Conservation (phyloP, 92 coral and sea anemone species). For the Epizoanthus illoricatus region DNA sequence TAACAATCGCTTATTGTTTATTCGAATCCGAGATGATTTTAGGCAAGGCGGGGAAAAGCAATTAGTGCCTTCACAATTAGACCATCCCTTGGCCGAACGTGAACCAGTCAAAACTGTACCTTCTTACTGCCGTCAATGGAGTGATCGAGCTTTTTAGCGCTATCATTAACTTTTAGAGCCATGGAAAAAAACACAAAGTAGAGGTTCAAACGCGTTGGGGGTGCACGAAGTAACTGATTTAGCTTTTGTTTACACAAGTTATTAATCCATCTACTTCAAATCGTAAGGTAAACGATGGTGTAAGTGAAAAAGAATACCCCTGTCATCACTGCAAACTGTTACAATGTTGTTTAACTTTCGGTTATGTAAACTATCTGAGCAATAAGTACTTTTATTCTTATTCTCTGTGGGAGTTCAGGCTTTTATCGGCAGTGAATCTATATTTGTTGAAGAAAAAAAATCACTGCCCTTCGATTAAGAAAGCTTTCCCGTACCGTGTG, state of each 20-base stretch:
- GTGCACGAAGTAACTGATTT: slow-evolving; percentile 25
- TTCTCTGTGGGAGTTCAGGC: slow-evolving; percentile 40
- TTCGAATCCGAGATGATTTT: slow-evolving; percentile 44
- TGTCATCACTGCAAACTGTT: slow-evolving; percentile 50
- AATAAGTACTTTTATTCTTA: slow-evolving; percentile 39
- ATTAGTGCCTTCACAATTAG: slow-evolving; percentile 59
- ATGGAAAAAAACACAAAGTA: not conserved
- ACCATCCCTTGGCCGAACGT: slow-evolving; percentile 46
- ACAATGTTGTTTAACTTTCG: slow-evolving; percentile 59
- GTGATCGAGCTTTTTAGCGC: slow-evolving; percentile 16
- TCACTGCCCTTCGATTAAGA: slow-evolving; percentile 28
- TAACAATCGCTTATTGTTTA: slow-evolving; percentile 66
- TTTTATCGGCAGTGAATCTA: slow-evolving; percentile 59
- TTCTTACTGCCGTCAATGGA: slow-evolving; percentile 33
- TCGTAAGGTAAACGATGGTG: slow-evolving; percentile 66
- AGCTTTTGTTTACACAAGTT: slow-evolving; percentile 56
- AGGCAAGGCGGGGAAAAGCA: slow-evolving; percentile 58
- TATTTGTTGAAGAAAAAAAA: slow-evolving; percentile 48
- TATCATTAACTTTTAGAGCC: slow-evolving; percentile 12
- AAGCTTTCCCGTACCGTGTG: slow-evolving; percentile 42
- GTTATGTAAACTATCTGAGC: slow-evolving; percentile 66
- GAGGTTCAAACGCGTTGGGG: slow-evolving; percentile 40
- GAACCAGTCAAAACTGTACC: slow-evolving; percentile 43
- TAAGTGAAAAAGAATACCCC: slow-evolving; percentile 49
- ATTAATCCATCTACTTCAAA: slow-evolving; percentile 73